Conservation (phyloP, 1,140 invertebrate genomes). For the Myzus persicae region DNA sequence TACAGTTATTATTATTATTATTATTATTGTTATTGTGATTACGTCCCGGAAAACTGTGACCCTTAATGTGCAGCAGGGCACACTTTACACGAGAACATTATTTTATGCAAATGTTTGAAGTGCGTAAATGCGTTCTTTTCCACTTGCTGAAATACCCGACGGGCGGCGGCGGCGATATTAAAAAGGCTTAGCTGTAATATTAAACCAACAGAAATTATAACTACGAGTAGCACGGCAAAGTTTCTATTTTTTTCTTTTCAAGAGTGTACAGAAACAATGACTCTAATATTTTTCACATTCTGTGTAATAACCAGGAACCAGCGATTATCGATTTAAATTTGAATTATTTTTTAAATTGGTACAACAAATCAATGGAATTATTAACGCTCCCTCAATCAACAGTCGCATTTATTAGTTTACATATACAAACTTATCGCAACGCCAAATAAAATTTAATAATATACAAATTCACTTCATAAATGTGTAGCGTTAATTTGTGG, state of each 20-base stretch:
- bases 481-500: background rate
- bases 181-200: background rate
- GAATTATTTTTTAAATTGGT: background rate
- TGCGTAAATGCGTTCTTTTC: background rate
- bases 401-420: background rate
- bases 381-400: background rate
- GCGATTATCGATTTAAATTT: background rate
- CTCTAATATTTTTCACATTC: background rate
- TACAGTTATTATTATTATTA: too few relatives aligned
- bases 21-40: background rate
- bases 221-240: background rate
- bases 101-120: background rate
- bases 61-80: background rate
- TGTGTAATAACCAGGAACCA: too few relatives aligned
- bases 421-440: too few relatives aligned
- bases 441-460: background rate
- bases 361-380: background rate
- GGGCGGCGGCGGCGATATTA: background rate
- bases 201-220: background rate
- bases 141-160: background rate
- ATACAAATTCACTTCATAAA: background rate
- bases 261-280: background rate
- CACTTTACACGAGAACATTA: background rate
- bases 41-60: background rate
- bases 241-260: background rate